phyloP scores from a whole-genome alignment of 2,797 vertebrate species.

The Pitangus sulphuratus region DNA sequence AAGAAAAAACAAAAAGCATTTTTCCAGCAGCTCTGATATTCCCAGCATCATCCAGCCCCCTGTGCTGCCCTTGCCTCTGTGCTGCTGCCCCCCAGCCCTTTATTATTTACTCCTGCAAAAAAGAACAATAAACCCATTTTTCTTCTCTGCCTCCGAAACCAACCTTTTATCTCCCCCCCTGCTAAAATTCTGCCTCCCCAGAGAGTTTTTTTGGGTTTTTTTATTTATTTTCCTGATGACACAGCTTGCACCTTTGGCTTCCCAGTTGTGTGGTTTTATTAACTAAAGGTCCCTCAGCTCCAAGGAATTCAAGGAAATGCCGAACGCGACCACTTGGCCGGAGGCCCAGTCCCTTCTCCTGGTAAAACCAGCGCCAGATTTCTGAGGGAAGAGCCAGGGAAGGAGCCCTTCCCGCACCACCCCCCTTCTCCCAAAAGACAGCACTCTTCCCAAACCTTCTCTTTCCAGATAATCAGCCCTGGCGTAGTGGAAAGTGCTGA shows the following conservation, averaged over 20 bases:
- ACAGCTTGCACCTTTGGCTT: slow-evolving; percentile 58
- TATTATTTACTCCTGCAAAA: slow-evolving; percentile 21
- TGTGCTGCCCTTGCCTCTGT: not conserved
- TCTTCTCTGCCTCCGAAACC: not conserved
- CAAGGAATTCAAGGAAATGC: slow-evolving; percentile 60
- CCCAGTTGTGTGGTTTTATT: slow-evolving; percentile 48
- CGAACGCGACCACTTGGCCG: not conserved
- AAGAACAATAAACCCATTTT: slow-evolving; percentile 40
- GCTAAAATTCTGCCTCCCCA: not conserved
- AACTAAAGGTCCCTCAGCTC: slow-evolving; percentile 40
- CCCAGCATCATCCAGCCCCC: not conserved
- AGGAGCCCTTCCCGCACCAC: not conserved
- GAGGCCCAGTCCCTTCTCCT: slow-evolving; percentile 14
- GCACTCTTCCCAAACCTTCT: slow-evolving; percentile 32
- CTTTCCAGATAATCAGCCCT: slow-evolving; percentile 9
- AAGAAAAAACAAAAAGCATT: not conserved
- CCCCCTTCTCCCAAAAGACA: not conserved
- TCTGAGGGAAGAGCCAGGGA: not conserved
- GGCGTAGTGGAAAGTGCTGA: slow-evolving; percentile 36
- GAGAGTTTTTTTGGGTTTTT: not conserved
- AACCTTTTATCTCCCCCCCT: not conserved
- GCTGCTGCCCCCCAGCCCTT: not conserved
- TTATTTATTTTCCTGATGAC: not conserved
- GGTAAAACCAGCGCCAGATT: not conserved
- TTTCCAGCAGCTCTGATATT: slow-evolving; percentile 13